Base-by-base conservation (phyloP, 1,140 invertebrate species). In the Bombus sibiricus region DNA sequence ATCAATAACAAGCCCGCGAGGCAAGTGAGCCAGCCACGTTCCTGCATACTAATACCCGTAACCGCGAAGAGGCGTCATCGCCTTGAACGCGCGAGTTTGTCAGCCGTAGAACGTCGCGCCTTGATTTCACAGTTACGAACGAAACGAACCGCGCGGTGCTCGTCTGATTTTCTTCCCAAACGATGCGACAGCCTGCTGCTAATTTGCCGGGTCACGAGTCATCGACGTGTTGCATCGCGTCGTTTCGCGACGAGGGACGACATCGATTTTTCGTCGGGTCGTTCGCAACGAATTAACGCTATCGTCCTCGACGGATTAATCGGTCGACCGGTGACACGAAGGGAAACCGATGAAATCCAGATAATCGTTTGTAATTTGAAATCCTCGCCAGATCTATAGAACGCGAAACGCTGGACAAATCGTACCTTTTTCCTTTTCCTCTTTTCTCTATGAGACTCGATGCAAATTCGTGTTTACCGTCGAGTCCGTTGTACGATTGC, bases 21-120 rank as follows among this genome's bases (percentile, higher is more conserved):
- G 41, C 77, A 85, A 71, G 68, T 41, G 78, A 85, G 69, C 69
- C 43, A n/a, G 22, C 1, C 37, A n/a, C 34, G 71, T 59, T 53
- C 22, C 84, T 53, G 84, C 84, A 85, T 85, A 85, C 84, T 85
- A 74, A 85, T 75, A 62, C 84, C 34, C 41, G 37, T 66, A 85
- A 76, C 78, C 69, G 78, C 43, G n/a, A 15, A 22, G n/a, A 34
- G 43, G 32, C 57, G 53, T 71, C 82, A 53, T 62, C 41, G n/a
- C 22, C 32, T 53, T 6, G 73, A 53, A 74, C n/a, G 43, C 41
- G 41, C n/a, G 18, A n/a, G n/a, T 53, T 34, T 25, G 22, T 34
- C 41, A 74, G 4, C 15, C n/a, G n/a, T 12, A 18, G 15, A 10
- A 32, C 47, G 32, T 57, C 73, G 28, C 47, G 13, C 5, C 57